Percentiles rank a stretch among this genome's conserved stretches.
phyloP scores from a whole-genome alignment of 2,797 vertebrate species.

The Danio kyathit region DNA sequence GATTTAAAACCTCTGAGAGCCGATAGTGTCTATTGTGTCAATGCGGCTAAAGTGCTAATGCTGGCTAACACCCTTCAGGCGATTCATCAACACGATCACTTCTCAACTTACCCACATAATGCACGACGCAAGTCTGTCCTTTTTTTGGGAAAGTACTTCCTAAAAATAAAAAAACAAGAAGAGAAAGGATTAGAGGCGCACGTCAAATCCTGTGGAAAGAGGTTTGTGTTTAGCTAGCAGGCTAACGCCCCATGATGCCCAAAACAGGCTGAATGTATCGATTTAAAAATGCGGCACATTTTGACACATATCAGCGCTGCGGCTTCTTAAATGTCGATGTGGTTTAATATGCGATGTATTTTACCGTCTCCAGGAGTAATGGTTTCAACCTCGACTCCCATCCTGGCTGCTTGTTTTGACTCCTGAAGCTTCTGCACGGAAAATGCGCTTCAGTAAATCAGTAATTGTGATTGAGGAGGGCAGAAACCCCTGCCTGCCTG shows the following conservation, averaged over 20 bases:
- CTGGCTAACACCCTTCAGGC: conserved; percentile 28
- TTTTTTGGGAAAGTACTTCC: conserved; percentile 95
- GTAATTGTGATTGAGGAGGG: conserved; percentile 48
- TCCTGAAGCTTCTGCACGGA: conserved; percentile 44
- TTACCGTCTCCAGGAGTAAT: conserved; percentile 93
- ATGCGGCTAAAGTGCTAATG: conserved; percentile 24
- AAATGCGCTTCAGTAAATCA: conserved; percentile 49
- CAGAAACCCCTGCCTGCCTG: conserved; percentile 37
- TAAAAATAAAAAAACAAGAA: conserved; percentile 64
- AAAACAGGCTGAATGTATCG: conserved; percentile 50
- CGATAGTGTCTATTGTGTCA: conserved; percentile 22
- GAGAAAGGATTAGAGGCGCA: neutral
- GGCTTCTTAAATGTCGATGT: neutral
- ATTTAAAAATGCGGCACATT: neutral
- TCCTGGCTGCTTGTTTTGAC: conserved; percentile 64
- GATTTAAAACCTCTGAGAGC: neutral
- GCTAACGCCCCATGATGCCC: conserved; percentile 60
- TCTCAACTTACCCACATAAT: conserved; percentile 92
- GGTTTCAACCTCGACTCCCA: conserved; percentile 93
- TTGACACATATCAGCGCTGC: no score
- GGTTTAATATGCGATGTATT: neutral
- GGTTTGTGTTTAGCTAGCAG: conserved; percentile 27
- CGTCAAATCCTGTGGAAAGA: neutral
- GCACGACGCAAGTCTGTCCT: conserved; percentile 95
- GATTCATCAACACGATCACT: conserved; percentile 3